phyloP scores from a whole-genome alignment of 2,113 vertebrate species.

The Anoura caudifer region DNA sequence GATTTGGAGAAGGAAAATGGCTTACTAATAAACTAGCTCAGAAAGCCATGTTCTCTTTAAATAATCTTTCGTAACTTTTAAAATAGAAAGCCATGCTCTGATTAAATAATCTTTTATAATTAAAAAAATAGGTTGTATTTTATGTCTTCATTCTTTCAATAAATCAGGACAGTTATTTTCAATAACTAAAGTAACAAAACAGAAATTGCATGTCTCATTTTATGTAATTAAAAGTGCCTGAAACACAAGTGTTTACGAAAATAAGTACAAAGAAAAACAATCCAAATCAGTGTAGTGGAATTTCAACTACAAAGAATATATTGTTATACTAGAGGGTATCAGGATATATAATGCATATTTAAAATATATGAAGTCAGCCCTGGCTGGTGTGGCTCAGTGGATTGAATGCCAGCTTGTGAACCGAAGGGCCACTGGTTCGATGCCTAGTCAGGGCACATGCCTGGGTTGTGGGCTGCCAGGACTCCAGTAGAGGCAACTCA shows the following conservation, averaged over 20 bases:
- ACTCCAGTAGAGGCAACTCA: no score
- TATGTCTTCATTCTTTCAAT: constrained; percentile 23
- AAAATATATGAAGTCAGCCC: not conserved
- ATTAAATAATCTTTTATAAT: not conserved
- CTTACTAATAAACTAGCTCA: constrained; percentile 23
- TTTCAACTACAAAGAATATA: not conserved
- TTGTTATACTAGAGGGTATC: not conserved
- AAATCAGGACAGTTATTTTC: constrained; percentile 14
- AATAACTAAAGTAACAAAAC: not conserved
- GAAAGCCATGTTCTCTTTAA: not conserved
- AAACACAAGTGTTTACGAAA: constrained; percentile 8
- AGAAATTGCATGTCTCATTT: not conserved
- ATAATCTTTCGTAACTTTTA: not conserved
- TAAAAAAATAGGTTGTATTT: not conserved
- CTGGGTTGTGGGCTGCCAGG: no score
- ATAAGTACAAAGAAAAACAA: not conserved
- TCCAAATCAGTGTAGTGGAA: not conserved
- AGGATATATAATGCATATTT: not conserved
- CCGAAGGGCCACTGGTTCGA: no score
- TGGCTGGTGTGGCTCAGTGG: no score
- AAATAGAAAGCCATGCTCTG: not conserved
- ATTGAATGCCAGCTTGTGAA: no score
- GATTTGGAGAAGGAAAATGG: not conserved
- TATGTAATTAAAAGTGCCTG: not conserved
- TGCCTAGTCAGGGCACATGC: no score